Percentiles rank a stretch among this genome's conserved stretches.
Evolutionary conservation across 2,113 vertebrate species (phyloP).

Genomic region (Petromus typicus): DNA sequence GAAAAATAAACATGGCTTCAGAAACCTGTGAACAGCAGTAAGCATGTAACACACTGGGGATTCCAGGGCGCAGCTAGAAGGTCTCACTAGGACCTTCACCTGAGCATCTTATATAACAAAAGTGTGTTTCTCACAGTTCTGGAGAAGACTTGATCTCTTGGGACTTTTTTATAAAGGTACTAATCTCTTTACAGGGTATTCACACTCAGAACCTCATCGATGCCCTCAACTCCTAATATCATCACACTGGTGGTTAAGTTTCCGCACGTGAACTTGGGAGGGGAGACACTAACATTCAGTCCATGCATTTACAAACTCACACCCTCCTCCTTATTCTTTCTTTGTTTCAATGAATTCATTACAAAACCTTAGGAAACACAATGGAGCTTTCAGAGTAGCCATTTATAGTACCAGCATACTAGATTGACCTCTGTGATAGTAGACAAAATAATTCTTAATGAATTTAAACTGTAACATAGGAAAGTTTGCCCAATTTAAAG

Average conservation of each 20-base stretch:
- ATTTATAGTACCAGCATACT: not conserved
- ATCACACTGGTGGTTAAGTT: not conserved
- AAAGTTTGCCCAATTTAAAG: not conserved
- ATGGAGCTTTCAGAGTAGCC: not conserved
- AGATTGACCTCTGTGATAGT: not conserved
- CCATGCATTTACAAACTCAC: not conserved
- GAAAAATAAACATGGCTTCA: not conserved
- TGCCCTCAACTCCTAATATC: not conserved
- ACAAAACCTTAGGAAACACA: not conserved
- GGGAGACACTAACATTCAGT: not conserved
- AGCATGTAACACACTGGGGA: not conserved
- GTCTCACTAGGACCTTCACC: not conserved
- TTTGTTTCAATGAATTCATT: not conserved
- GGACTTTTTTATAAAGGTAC: not conserved
- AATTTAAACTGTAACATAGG: not conserved
- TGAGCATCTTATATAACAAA: not conserved
- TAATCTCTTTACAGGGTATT: not conserved
- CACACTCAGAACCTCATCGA: not conserved
- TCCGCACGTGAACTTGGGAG: not conserved
- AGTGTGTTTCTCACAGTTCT: not conserved
- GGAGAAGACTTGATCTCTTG: not conserved
- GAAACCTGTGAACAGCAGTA: not conserved
- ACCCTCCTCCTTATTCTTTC: not conserved
- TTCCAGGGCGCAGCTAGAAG: too few species aligned
- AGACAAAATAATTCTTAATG: constrained; percentile 61